Evolutionary conservation across 2,888 invertebrate species (phyloP).

Genomic region (Masnerella sp.): DNA sequence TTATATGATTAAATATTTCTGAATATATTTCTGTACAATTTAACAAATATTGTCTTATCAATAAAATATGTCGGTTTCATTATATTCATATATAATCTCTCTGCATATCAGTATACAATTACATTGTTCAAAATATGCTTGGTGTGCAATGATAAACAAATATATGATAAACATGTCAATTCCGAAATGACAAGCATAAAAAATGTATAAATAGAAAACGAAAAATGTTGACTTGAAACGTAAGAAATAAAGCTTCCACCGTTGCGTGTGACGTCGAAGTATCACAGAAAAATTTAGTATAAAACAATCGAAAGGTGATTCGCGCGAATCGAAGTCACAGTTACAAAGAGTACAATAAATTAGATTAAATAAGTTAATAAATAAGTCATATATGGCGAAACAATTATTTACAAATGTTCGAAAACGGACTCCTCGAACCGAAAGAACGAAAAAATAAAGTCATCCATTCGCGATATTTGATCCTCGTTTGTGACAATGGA

Average conservation of each 20-base stretch:
- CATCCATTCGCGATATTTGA: slow-evolving; percentile 29
- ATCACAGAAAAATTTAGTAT: slow-evolving; percentile 47
- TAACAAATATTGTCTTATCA: slow-evolving; percentile 32
- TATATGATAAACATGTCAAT: too few species aligned
- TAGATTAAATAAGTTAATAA: slow-evolving; percentile 51
- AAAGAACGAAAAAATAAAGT: slow-evolving; percentile 13
- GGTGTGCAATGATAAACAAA: too few species aligned
- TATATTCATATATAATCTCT: slow-evolving; percentile 20
- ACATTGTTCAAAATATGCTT: slow-evolving; percentile 14
- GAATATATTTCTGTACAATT: slow-evolving; percentile 44
- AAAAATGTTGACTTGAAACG: slow-evolving; percentile 3
- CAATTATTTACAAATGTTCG: slow-evolving; percentile 48
- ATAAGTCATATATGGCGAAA: slow-evolving; percentile 48
- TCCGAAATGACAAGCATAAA: slow-evolving; percentile 1
- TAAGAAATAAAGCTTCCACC: slow-evolving; percentile 41
- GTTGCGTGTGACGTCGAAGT: slow-evolving; percentile 30
- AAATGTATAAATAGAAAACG: slow-evolving; percentile 2
- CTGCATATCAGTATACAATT: slow-evolving; percentile 2
- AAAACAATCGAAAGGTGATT: slow-evolving; percentile 10
- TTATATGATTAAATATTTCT: slow-evolving; percentile 9
- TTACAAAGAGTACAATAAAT: slow-evolving; percentile 48
- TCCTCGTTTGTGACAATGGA: slow-evolving; percentile 46
- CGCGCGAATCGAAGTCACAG: slow-evolving; percentile 20
- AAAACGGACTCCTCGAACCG: neutral
- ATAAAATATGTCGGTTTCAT: slow-evolving; percentile 23